A percentile compares a stretch with the other conserved stretches of the same genome.
These are phyloP conservation scores for Melieria omissa DNA, from an alignment of 2,888 invertebrate genomes.

Conservation along the genomic window DNA sequence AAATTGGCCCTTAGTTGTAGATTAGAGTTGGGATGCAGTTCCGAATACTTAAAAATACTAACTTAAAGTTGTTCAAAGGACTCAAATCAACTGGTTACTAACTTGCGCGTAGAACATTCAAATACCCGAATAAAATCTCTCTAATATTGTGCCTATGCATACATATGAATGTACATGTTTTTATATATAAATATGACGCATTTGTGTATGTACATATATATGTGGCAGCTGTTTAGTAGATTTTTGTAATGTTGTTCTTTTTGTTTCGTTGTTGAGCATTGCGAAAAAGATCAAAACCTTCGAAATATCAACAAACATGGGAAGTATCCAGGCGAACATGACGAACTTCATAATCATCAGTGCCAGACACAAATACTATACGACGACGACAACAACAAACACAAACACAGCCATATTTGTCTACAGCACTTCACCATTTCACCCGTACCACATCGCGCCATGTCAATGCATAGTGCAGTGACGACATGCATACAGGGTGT, in stretches of 20 bases:
- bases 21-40: no score
- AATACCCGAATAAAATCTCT: no score
- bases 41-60: no score
- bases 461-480: constrained; percentile 24
- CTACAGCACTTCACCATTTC: constrained; percentile 10
- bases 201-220: not conserved
- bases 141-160: not conserved
- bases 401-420: not conserved
- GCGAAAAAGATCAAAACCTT: not conserved
- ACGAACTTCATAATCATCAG: constrained; percentile 24
- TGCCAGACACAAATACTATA: constrained; percentile 24
- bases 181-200: not conserved
- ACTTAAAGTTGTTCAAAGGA: no score
- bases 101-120: no score
- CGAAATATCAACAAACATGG: constrained; percentile 15
- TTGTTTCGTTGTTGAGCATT: not conserved
- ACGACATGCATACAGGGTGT: not conserved
- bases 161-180: not conserved
- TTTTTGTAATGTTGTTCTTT: not conserved
- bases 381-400: not conserved
- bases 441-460: constrained; percentile 20
- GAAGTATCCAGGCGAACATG: not conserved
- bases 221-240: no score
- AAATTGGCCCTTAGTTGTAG: no score
- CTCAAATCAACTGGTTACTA: no score